These are phyloP conservation scores for Pampusana beccarii DNA, from an alignment of 2,113 vertebrate species.

Conservation along the genomic window DNA sequence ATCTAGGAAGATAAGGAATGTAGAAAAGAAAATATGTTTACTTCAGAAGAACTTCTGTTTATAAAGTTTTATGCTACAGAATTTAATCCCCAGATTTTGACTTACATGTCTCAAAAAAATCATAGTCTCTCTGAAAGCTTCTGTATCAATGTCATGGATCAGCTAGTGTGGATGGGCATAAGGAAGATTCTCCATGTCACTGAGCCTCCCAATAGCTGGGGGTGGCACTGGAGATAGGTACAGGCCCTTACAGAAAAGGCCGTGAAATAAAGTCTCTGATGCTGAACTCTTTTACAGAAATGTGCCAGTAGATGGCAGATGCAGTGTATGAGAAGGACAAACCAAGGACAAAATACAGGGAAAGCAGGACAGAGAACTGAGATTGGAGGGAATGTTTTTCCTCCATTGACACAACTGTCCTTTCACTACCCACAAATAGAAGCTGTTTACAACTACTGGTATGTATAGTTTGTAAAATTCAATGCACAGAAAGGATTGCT, in stretches of 20 bases:
- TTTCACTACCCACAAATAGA: neutral
- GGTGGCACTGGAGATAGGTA: neutral
- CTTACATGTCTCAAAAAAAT: neutral
- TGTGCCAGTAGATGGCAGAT: constrained; percentile 11
- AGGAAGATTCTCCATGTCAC: neutral
- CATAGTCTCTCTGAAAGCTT: neutral
- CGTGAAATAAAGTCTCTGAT: neutral
- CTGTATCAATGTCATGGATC: neutral
- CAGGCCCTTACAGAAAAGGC: neutral
- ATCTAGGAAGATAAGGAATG: neutral
- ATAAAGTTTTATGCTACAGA: neutral
- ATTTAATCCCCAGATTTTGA: neutral
- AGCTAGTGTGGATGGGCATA: neutral
- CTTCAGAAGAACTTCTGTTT: neutral
- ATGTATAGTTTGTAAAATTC: neutral
- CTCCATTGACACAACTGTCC: neutral
- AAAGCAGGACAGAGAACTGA: neutral
- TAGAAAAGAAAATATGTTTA: neutral
- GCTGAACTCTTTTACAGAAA: neutral
- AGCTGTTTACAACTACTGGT: neutral
- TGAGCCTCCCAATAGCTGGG: neutral
- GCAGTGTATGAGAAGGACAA: neutral
- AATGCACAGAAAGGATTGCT: neutral
- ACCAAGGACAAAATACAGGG: neutral
- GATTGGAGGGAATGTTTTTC: neutral